These are phyloP conservation scores for Cephalotes varians DNA, from an alignment of 2,888 invertebrate genomes.

Conservation along the genomic window DNA sequence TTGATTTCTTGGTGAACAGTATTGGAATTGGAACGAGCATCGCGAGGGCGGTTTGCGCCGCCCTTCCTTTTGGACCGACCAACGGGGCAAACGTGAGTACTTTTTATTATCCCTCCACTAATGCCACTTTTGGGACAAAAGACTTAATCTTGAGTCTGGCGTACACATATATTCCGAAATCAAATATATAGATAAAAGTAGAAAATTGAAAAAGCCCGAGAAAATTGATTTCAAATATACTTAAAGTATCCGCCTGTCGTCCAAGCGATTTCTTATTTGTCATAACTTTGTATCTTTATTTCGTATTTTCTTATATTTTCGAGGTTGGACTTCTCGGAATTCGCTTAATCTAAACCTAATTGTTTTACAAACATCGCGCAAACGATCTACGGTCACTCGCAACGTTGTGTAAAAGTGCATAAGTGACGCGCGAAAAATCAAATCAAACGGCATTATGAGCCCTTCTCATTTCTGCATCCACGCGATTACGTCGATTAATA, in stretches of 20 bases:
- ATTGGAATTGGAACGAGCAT: slow-evolving; percentile 40
- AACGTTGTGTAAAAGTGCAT: background rate
- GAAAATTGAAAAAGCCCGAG: background rate
- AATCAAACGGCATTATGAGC: slow-evolving; percentile 19
- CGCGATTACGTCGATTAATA: slow-evolving; percentile 52
- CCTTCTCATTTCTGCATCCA: background rate
- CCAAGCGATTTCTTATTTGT: background rate
- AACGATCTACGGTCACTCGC: background rate
- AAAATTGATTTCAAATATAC: background rate
- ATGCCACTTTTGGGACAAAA: slow-evolving; percentile 8
- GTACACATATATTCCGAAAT: background rate
- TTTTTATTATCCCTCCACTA: slow-evolving; percentile 20
- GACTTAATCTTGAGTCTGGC: background rate
- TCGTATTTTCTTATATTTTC: background rate
- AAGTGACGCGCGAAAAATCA: slow-evolving; percentile 31
- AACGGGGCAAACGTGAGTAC: slow-evolving; percentile 8
- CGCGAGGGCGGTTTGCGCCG: slow-evolving; percentile 32
- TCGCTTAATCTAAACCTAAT: background rate
- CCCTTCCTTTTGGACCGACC: background rate
- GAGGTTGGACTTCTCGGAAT: background rate
- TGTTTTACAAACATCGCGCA: background rate
- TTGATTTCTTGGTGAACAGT: slow-evolving; percentile 50
- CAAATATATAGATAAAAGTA: background rate
- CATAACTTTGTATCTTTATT: background rate
- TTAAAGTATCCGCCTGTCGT: background rate